These are phyloP conservation scores for Poeciliopsis gracilis DNA, from an alignment of 2,797 vertebrate genomes.

Conservation along the genomic window DNA sequence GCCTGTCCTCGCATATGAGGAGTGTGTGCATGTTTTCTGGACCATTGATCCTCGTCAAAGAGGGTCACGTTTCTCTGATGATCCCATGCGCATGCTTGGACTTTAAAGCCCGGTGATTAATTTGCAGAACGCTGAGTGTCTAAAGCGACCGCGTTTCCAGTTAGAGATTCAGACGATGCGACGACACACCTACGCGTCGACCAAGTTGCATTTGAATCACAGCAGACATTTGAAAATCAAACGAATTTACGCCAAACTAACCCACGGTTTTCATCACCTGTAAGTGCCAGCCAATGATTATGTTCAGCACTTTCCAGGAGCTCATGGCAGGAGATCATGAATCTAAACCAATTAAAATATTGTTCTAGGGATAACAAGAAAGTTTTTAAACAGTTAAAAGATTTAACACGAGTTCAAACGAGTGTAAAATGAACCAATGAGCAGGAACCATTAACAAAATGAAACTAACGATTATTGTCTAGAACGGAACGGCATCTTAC, in stretches of 20 bases:
- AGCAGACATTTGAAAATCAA: neutral
- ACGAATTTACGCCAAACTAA: neutral
- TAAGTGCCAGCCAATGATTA: neutral
- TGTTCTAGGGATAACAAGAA: conserved; percentile 1
- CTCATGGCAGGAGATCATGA: neutral
- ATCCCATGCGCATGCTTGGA: conserved; percentile 14
- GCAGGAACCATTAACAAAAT: neutral
- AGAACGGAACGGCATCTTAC: conserved; percentile 74
- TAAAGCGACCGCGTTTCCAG: neutral
- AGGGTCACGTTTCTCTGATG: conserved; percentile 50
- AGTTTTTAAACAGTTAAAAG: neutral
- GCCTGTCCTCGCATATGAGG: conserved; percentile 46
- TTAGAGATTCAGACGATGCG: neutral
- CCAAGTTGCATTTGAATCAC: neutral
- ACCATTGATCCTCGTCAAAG: conserved; percentile 58
- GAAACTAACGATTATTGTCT: neutral
- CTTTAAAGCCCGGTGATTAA: neutral
- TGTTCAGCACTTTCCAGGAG: neutral
- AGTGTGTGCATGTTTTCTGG: conserved; percentile 55
- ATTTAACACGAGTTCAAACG: neutral
- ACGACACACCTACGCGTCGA: neutral
- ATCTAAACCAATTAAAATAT: neutral
- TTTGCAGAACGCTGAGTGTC: neutral
- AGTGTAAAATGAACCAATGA: too few relatives aligned
- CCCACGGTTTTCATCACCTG: neutral